Conservation (phyloP, 1,140 invertebrate genomes). For the Semibalanus balanoides region DNA sequence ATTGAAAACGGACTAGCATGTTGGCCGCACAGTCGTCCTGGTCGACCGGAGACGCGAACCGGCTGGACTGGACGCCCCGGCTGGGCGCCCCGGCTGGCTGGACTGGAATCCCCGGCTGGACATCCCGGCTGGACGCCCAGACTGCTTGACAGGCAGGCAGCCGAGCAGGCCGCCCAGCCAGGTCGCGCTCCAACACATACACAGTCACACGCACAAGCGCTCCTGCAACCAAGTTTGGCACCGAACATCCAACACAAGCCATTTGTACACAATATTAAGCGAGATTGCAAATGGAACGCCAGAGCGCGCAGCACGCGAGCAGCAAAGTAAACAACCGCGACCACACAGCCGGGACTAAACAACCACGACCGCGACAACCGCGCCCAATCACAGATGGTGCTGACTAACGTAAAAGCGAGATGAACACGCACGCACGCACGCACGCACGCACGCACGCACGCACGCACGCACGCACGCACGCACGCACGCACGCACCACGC, state of each 20-base stretch:
- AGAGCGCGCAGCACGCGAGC: not conserved
- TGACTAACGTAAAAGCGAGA: not conserved
- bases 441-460: too few relatives aligned
- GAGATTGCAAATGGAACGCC: not conserved
- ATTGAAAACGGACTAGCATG: not conserved
- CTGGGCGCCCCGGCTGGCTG: too few relatives aligned
- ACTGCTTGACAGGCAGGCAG: too few relatives aligned
- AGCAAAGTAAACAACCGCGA: not conserved
- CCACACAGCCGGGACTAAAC: not conserved
- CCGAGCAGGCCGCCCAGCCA: too few relatives aligned
- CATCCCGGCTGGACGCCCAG: too few relatives aligned
- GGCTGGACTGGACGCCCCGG: too few relatives aligned
- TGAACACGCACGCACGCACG: too few relatives aligned
- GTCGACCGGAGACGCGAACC: not conserved
- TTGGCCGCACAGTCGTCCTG: not conserved
- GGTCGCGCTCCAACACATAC: not conserved
- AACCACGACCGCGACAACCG: not conserved
- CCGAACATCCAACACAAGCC: not conserved
- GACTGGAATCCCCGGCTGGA: too few relatives aligned
- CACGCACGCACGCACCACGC: too few relatives aligned
- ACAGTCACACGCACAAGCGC: not conserved
- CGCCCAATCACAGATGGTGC: not conserved
- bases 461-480: too few relatives aligned
- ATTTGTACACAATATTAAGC: conserved; percentile 2
- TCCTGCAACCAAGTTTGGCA: not conserved